A percentile compares a stretch with the other conserved stretches of the same genome.
Conservation (phyloP, 2,797 vertebrate species). For the Sebastolobus altivelis region DNA sequence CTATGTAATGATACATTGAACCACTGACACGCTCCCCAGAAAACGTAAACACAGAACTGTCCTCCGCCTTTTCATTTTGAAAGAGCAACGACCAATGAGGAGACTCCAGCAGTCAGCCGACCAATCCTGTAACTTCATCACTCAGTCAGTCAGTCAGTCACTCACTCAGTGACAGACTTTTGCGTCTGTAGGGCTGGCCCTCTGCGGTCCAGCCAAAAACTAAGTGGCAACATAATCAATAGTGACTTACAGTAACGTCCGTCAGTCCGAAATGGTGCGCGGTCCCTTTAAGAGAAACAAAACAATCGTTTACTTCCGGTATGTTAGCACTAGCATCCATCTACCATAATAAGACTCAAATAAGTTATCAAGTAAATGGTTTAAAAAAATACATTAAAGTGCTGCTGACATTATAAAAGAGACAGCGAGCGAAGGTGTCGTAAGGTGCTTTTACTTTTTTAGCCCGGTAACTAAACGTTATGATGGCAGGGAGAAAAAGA, state of each 20-base stretch:
- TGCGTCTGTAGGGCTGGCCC: too few relatives aligned
- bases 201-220: neutral
- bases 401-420: neutral
- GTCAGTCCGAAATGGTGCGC: neutral
- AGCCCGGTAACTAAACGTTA: constrained; percentile 15
- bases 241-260: too few relatives aligned
- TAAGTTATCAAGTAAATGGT: accelerated
- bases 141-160: too few relatives aligned
- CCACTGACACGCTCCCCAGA: too few relatives aligned
- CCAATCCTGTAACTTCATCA: too few relatives aligned
- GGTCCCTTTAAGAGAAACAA: constrained; percentile 75
- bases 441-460: neutral
- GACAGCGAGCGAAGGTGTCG: neutral
- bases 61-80: too few relatives aligned
- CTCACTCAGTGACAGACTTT: too few relatives aligned
- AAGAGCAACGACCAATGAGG: too few relatives aligned
- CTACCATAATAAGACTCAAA: neutral
- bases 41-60: too few relatives aligned
- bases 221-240: neutral
- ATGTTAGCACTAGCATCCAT: neutral
- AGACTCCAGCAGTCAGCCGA: too few relatives aligned
- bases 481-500: constrained; percentile 83
- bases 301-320: constrained; percentile 55
- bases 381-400: neutral
- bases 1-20: too few relatives aligned